These are phyloP conservation scores for Pterophyllum scalare DNA, from an alignment of 2,113 vertebrate genomes.

Conservation along the genomic window DNA sequence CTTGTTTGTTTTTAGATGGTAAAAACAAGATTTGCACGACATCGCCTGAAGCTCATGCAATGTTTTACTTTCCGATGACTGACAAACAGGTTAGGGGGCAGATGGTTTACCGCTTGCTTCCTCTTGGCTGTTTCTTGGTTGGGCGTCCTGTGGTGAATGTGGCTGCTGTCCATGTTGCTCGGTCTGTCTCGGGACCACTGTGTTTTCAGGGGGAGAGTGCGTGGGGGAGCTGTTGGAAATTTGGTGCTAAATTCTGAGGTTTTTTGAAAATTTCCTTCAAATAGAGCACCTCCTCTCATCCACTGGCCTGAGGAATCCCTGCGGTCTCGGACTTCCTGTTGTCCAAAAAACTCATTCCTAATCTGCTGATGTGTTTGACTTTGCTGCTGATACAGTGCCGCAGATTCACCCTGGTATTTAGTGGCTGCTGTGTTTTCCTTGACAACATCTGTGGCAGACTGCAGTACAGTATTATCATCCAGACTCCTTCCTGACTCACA, in stretches of 20 bases:
- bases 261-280: slow-evolving; percentile 42
- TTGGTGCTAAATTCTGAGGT: slow-evolving; percentile 50
- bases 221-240: slow-evolving; percentile 68
- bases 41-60: slow-evolving; percentile 81
- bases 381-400: slow-evolving; percentile 32
- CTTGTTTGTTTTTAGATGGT: slow-evolving; percentile 64
- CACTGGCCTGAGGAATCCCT: slow-evolving; percentile 32
- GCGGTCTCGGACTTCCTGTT: slow-evolving; percentile 51
- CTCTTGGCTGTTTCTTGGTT: slow-evolving; percentile 77
- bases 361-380: slow-evolving; percentile 11
- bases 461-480: slow-evolving; percentile 19
- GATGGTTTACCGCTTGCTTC: slow-evolving; percentile 83
- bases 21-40: slow-evolving; percentile 74
- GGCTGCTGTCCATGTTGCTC: slow-evolving; percentile 73
- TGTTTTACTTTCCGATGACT: slow-evolving; percentile 78
- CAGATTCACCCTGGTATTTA: background rate
- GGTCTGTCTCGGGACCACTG: slow-evolving; percentile 78
- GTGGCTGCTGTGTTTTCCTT: slow-evolving; percentile 23
- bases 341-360: slow-evolving; percentile 22
- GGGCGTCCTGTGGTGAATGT: slow-evolving; percentile 74
- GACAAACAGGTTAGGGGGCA: slow-evolving; percentile 69
- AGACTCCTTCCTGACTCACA: slow-evolving; percentile 42
- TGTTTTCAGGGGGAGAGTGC: slow-evolving; percentile 76
- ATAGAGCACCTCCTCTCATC: slow-evolving; percentile 14
- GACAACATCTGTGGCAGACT: slow-evolving; percentile 14